Evolutionary conservation across 2,113 vertebrate genomes (phyloP), one percentile per base, ranked within the genome.

Genomic region (Callionymus lyra): DNA sequence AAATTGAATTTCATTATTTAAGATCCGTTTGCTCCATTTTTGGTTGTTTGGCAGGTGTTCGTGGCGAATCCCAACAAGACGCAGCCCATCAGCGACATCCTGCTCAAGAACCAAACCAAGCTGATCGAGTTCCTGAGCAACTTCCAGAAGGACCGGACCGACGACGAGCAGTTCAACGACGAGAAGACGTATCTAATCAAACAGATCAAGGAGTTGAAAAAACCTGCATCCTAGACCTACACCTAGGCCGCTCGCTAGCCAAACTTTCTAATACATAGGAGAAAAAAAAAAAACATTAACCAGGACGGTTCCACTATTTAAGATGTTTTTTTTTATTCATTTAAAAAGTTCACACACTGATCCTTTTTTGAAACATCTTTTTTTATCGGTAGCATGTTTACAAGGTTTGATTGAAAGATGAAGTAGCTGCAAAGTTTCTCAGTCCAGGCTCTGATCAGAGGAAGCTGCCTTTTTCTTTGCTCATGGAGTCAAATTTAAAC

Each of bases 181-280:
- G 93, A 97, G 88, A 97, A 98, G 86, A 97, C 91, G 66, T 97
- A 97, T 82, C 80, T 97, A 84, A 91, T 96, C 72, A 97, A 97
- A 89, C 92, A 97, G 87, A 98, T 98, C 88, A 82, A 90, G 80
- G 92, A 98, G 86, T 88, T 96, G 86, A 98, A 95, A 84, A 92
- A 90, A 81, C 87, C 91, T 16, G 85, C 89, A 36, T 90, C 93
- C 69, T 92, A 92, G 82, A 80, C 52, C 32, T 59, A 56, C 53
- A 15, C n/a, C 56, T 12, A n/a, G n/a, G n/a, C 44, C 13, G 27
- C 36, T 53, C 64, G 41, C 31, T 6, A 38, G 47, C 52, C 49
- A 59, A 14, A 67, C 72, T 79, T 82, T 82, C 68, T 82, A 77
- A 76, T 61, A 69, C 33, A 40, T 70, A 81, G 62, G 74, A 70